phyloP scores from a whole-genome alignment of 2,888 invertebrate species.

The Papilio gigon region DNA sequence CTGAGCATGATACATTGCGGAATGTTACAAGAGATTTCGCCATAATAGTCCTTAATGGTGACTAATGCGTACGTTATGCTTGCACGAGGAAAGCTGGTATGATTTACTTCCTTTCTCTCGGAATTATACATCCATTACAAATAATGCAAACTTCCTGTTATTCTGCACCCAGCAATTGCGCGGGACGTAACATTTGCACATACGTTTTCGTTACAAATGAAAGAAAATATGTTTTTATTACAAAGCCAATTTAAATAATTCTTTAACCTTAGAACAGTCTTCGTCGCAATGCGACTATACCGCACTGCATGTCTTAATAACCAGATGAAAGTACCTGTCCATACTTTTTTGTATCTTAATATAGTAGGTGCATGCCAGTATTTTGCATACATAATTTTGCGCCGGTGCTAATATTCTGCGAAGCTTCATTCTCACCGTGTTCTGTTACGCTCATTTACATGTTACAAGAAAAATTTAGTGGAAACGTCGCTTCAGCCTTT shows the following conservation, averaged over 20 bases:
- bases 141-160: slow-evolving; percentile 18
- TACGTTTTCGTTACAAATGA: not conserved
- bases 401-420: slow-evolving; percentile 12
- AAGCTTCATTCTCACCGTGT: slow-evolving; percentile 10
- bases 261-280: too few relatives aligned
- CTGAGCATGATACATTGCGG: slow-evolving; percentile 1
- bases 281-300: too few relatives aligned
- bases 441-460: slow-evolving; percentile 18
- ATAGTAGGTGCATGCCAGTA: not conserved
- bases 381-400: slow-evolving; percentile 15
- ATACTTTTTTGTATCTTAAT: not conserved
- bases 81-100: slow-evolving; percentile 15
- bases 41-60: slow-evolving; percentile 26
- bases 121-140: slow-evolving; percentile 19
- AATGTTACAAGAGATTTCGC: slow-evolving; percentile 14
- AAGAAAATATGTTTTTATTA: not conserved
- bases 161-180: not conserved
- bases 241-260: too few relatives aligned
- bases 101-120: slow-evolving; percentile 25
- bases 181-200: not conserved
- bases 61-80: slow-evolving; percentile 19
- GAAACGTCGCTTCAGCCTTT: slow-evolving; percentile 16
- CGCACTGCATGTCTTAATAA: too few relatives aligned
- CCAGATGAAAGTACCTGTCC: too few relatives aligned
- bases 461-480: slow-evolving; percentile 16